A percentile compares a stretch with the other conserved stretches of the same genome.
Evolutionary conservation across 2,888 invertebrate species (phyloP).

Genomic region (Aquatica leii): DNA sequence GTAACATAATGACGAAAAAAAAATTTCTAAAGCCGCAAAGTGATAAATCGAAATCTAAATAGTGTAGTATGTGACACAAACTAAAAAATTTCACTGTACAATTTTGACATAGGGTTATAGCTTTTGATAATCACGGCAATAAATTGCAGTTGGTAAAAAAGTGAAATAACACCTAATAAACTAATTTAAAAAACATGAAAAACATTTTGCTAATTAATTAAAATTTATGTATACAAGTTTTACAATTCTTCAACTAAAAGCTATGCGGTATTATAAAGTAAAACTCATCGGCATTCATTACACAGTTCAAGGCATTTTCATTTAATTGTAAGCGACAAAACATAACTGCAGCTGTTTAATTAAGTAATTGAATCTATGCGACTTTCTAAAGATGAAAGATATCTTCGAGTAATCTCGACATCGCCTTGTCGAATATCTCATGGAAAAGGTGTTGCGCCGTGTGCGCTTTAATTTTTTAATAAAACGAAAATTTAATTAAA

Average conservation of each 20-base stretch:
- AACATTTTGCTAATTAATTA: too few relatives aligned
- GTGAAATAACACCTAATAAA: too few relatives aligned
- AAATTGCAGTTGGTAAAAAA: too few relatives aligned
- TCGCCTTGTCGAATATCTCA: conserved; percentile 11
- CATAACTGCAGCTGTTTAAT: conserved; percentile 11
- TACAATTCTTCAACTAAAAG: too few relatives aligned
- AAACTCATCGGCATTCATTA: conserved; percentile 14
- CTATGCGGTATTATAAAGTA: not conserved
- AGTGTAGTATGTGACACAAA: too few relatives aligned
- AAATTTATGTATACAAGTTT: too few relatives aligned
- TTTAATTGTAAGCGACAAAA: not conserved
- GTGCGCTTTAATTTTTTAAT: not conserved
- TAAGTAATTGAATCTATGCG: conserved; percentile 26
- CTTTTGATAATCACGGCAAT: not conserved
- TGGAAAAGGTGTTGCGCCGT: conserved; percentile 22
- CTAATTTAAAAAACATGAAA: too few relatives aligned
- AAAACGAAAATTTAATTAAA: not conserved
- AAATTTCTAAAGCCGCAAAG: too few relatives aligned
- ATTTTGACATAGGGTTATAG: too few relatives aligned
- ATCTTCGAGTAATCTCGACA: conserved; percentile 21
- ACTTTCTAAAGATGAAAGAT: conserved; percentile 18
- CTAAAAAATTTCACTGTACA: too few relatives aligned
- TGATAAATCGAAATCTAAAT: too few relatives aligned
- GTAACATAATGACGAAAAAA: too few relatives aligned
- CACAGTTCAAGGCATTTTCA: conserved; percentile 14